Evolutionary conservation across 1,140 invertebrate genomes (phyloP), one percentile per base, ranked within the genome.

Genomic region (Sycobia sp.): DNA sequence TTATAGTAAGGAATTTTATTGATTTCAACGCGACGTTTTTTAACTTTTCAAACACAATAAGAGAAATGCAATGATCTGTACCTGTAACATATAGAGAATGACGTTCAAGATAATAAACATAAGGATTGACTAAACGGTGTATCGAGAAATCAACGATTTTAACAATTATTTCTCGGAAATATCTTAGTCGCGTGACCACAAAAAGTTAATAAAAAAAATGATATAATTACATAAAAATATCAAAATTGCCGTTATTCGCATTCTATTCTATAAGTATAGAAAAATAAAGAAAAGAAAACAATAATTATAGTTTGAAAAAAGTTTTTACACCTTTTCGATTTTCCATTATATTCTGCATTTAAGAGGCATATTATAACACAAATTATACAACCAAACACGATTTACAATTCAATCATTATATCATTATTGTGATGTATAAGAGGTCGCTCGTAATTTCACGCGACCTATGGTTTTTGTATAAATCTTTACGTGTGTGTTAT

Each of bases 291-390:
- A 49, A 49, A 49, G 16, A 18, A 36, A 36, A 32, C 29, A 47
- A 38, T 27, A 47, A 62, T 38, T 56, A n/a, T n/a, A n/a, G n/a
- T n/a, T n/a, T n/a, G n/a, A n/a, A n/a, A 57, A 63, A 20, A 14
- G 4, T 46, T 49, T 51, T 25, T 22, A 57, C 25, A 50, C 10
- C 51, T 57, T 27, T 57, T 76, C 73, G 53, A 75, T 75, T 76
- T 73, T 76, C 67, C 71, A 73, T 73, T 76, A 75, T 75, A 75
- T 76, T 75, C 72, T 73, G 74, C 69, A 73, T 76, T 68, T n/a
- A n/a, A 72, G 64, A 73, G 71, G 68, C 71, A 58, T 69, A 70
- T 74, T 54, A 58, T 59, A 59, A 76, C 53, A 76, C 73, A 73
- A 67, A 72, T 72, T 71, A 74, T 76, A 76, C 73, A 74, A 76